Conservation (phyloP, 2,888 invertebrate species). For the Mesoligia furuncula region DNA sequence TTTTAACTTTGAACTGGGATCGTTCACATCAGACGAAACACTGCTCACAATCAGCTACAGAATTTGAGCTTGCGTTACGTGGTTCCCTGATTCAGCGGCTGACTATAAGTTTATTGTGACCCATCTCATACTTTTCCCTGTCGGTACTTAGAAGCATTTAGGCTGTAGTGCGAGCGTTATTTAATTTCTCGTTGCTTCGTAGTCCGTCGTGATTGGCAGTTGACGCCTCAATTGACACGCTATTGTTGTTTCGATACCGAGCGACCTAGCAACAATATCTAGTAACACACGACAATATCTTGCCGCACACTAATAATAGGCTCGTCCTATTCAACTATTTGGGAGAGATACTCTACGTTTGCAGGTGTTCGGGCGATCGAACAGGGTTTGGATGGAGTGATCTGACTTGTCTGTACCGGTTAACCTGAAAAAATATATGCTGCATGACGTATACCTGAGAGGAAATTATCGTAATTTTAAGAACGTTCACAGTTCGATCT, state of each 20-base stretch:
- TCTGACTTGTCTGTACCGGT: no score
- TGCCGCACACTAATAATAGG: neutral
- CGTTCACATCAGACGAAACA: neutral
- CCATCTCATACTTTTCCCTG: neutral
- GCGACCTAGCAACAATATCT: constrained; percentile 1
- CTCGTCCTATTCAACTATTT: neutral
- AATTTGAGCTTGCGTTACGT: neutral
- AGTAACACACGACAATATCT: neutral
- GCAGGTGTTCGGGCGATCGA: neutral
- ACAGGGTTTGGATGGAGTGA: neutral
- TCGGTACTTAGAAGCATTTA: neutral
- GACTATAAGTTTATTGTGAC: neutral
- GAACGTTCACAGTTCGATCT: no score
- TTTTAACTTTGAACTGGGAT: neutral
- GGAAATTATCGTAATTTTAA: no score
- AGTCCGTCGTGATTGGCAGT: constrained; percentile 28
- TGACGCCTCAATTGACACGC: constrained; percentile 23
- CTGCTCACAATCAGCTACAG: neutral
- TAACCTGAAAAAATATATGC: neutral
- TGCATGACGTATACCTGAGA: no score
- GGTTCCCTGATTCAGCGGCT: neutral
- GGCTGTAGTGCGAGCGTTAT: neutral
- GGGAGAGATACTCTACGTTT: neutral
- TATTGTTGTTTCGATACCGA: constrained; percentile 27
- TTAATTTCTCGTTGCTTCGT: constrained; percentile 8